Evolutionary conservation across 2,113 vertebrate species (phyloP).

Genomic region (Apaloderma vittatum): DNA sequence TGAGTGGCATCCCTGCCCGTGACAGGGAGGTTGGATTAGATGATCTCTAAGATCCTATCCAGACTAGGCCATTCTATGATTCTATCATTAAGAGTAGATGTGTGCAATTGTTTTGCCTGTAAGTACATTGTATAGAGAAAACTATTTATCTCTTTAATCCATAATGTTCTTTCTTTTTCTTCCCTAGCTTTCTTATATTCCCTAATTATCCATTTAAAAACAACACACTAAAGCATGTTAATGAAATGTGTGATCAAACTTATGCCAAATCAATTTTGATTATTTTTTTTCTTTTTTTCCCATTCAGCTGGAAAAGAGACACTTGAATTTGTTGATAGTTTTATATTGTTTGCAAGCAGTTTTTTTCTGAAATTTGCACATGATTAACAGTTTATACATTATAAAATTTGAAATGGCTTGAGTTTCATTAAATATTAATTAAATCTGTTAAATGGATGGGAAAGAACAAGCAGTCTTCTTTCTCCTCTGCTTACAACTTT

Average conservation of each 20-base stretch:
- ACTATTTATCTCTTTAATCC: background rate
- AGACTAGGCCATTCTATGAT: no score
- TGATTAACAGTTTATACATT: background rate
- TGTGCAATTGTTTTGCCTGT: background rate
- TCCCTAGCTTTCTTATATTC: background rate
- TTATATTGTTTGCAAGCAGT: slow-evolving; percentile 32
- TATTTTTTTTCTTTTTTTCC: background rate
- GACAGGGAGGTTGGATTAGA: no score
- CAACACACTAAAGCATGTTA: background rate
- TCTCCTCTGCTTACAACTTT: background rate
- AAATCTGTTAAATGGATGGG: background rate
- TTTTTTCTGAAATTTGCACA: background rate
- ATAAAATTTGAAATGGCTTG: background rate
- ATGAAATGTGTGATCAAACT: background rate
- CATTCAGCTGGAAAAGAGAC: background rate
- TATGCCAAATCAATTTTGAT: slow-evolving; percentile 13
- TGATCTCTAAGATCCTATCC: no score
- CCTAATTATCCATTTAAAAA: slow-evolving; percentile 6
- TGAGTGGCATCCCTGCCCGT: no score
- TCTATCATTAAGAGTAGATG: background rate
- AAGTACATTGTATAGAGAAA: background rate
- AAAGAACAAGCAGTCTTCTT: background rate
- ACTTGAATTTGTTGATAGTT: background rate
- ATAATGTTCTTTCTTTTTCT: background rate
- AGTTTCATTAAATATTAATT: background rate